Percentiles rank a stretch among this genome's conserved stretches.
Conservation (phyloP, 2,113 vertebrate genomes). For the Petroica traversi region DNA sequence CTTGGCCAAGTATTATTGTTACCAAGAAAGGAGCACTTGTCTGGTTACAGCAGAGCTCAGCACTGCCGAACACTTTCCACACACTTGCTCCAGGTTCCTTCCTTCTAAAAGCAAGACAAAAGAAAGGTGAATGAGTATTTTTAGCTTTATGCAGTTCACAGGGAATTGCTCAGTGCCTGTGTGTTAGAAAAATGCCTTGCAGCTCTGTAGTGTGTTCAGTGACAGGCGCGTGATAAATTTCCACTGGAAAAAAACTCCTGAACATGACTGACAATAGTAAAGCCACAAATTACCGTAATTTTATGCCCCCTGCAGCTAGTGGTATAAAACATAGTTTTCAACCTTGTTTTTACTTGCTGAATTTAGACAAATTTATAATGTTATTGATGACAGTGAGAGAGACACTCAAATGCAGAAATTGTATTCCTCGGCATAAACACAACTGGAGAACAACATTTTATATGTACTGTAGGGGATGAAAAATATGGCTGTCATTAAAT, state of each 20-base stretch:
- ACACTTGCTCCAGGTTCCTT: not conserved
- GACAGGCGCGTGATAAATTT: conserved; percentile 56
- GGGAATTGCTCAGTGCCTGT: conserved; percentile 44
- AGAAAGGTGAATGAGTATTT: conserved; percentile 13
- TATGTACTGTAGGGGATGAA: not conserved
- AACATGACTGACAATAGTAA: conserved; percentile 62
- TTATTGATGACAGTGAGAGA: conserved; percentile 66
- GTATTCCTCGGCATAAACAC: conserved; percentile 34
- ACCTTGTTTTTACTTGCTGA: conserved; percentile 69
- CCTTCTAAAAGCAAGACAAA: conserved; percentile 12
- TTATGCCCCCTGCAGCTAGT: conserved; percentile 68
- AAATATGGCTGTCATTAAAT: not conserved
- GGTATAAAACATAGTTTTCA: conserved; percentile 63
- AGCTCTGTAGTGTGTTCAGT: conserved; percentile 20
- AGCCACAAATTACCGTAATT: conserved; percentile 76
- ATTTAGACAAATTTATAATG: conserved; percentile 68
- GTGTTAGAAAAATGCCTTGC: not conserved
- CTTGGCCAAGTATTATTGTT: not conserved
- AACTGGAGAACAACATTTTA: not conserved
- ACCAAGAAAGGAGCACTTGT: not conserved
- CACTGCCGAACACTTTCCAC: not conserved
- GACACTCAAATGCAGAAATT: conserved; percentile 61
- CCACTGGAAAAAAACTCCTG: conserved; percentile 53
- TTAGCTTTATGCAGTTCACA: conserved; percentile 15
- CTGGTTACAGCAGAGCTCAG: not conserved